A percentile compares a stretch with the other conserved stretches of the same genome.
Evolutionary conservation across 2,888 invertebrate species (phyloP).

Genomic region (Lochmaea crataegi): DNA sequence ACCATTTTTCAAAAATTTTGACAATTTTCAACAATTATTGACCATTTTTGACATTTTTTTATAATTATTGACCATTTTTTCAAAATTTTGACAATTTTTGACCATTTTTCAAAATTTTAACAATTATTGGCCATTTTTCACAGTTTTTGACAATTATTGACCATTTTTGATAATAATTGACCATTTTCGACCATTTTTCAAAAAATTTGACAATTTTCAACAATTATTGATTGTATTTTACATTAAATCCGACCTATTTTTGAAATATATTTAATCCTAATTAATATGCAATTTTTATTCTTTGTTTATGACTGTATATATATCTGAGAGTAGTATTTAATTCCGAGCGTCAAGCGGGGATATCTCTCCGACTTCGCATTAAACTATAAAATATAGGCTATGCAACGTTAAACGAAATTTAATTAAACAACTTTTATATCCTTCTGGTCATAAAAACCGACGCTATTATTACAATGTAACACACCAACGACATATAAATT

Average conservation of each 20-base stretch:
- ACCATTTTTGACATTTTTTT: too few relatives aligned
- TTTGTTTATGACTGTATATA: conserved; percentile 49
- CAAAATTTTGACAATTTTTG: too few relatives aligned
- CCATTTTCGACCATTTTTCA: too few relatives aligned
- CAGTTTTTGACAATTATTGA: too few relatives aligned
- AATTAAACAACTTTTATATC: conserved; percentile 65
- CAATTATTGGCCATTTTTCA: too few relatives aligned
- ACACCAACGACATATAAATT: conserved; percentile 59
- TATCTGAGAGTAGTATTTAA: conserved; percentile 52
- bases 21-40: too few relatives aligned
- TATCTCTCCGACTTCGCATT: conserved; percentile 55
- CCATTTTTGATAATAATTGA: too few relatives aligned
- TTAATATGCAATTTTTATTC: conserved; percentile 44
- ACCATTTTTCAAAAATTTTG: too few relatives aligned
- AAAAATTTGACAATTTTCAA: too few relatives aligned
- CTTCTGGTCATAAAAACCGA: conserved; percentile 62
- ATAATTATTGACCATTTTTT: too few relatives aligned
- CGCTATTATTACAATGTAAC: conserved; percentile 63
- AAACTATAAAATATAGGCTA: conserved; percentile 62
- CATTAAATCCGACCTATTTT: background rate
- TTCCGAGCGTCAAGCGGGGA: conserved; percentile 52
- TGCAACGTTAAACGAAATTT: conserved; percentile 64
- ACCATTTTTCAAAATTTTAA: too few relatives aligned
- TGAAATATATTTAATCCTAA: background rate
- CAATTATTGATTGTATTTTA: too few relatives aligned